Evolutionary conservation across 1,140 invertebrate species (phyloP), one percentile per base, ranked within the genome.

Genomic region (Adelges cooleyi): DNA sequence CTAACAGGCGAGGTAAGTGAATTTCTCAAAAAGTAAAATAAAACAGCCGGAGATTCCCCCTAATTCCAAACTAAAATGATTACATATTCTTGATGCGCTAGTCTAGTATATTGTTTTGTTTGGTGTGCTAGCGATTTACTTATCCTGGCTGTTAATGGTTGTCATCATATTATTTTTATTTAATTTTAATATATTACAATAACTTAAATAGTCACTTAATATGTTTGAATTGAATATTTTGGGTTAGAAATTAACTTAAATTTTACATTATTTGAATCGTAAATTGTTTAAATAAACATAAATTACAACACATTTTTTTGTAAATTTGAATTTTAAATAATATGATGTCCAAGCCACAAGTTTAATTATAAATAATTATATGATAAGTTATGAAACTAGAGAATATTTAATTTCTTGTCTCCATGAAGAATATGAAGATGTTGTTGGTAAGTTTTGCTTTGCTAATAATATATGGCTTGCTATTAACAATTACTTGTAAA

Each of bases 351-450:
- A 2, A 42, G 27, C 1, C 9, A 20, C n/a, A 46, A 22, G 9
- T 17, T 48, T 44, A 17, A 13, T 0, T 15, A 25, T 44, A 20
- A 5, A 62, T 59, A 59, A 29, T 46, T 46, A 44, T 13, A 8
- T 46, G 6, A 29, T 62, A 48, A 62, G 56, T 33, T 18, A 46
- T 29, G n/a, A n/a, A 48, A 59, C 25, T 9, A 59, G 23, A 44
- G 54, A 59, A 59, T 46, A 10, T 53, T 18, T 59, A 11, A 59
- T 62, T 62, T 62, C 44, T 62, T 62, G 56, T 62, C 27, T 46
- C 56, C 44, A 29, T 29, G 56, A 62, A 62, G 25, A 62, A 29
- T 48, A 48, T 62, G 56, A 62, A 62, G 40, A 46, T 17, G 20
- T 3, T 22, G 46, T 6, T 18, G 42, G 56, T 62, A 62, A 62